These are phyloP conservation scores for Drosophila sp. DNA, from an alignment of 1,140 invertebrate species.

Conservation along the genomic window DNA sequence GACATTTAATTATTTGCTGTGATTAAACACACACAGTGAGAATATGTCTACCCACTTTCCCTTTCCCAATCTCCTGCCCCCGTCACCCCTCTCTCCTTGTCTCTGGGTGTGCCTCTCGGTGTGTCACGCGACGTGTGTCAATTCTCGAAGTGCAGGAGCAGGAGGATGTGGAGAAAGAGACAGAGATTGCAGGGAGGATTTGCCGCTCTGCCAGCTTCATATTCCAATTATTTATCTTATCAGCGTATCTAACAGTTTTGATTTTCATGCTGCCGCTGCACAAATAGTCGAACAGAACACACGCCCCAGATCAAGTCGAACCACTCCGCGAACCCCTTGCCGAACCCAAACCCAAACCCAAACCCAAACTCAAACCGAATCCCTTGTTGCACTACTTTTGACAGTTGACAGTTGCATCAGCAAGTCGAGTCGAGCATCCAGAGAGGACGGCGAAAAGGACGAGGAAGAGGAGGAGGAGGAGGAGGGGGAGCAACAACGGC, in stretches of 20 bases:
- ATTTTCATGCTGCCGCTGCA: slow-evolving; percentile 34
- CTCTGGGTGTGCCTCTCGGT: not conserved
- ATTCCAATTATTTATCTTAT: slow-evolving; percentile 83
- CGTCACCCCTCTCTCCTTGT: not conserved
- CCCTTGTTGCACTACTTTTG: slow-evolving; percentile 50
- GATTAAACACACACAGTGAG: slow-evolving; percentile 70
- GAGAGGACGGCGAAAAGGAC: too few relatives aligned
- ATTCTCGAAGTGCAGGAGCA: not conserved
- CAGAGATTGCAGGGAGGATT: not conserved
- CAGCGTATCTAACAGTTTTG: slow-evolving; percentile 64
- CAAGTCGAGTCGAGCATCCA: too few relatives aligned
- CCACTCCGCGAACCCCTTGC: not conserved
- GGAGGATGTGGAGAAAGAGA: not conserved
- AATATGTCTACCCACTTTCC: not conserved
- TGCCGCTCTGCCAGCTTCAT: slow-evolving; percentile 60
- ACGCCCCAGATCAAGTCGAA: slow-evolving; percentile 3
- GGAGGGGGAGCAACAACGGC: not conserved
- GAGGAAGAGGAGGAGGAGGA: not conserved
- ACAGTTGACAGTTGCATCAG: slow-evolving; percentile 69
- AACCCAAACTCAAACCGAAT: not conserved
- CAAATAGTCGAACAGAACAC: slow-evolving; percentile 44
- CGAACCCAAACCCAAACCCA: not conserved
- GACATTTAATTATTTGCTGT: slow-evolving; percentile 84
- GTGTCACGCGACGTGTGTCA: slow-evolving; percentile 50
- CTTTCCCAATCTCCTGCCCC: too few relatives aligned